phyloP scores from a whole-genome alignment of 2,797 vertebrate genomes.

The Iguana delicatissima region DNA sequence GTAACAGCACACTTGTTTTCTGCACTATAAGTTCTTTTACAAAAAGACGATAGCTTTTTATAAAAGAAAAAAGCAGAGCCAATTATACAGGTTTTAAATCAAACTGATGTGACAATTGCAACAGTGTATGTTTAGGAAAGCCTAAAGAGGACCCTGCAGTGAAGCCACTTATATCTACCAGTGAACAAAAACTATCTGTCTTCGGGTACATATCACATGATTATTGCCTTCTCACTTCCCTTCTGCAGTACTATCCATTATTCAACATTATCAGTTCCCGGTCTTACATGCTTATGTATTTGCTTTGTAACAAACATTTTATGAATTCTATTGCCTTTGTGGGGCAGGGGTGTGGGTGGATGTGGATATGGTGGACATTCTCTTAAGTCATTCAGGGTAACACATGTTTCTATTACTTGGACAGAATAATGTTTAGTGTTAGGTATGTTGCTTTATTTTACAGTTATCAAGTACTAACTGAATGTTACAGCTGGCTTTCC shows the following conservation, averaged over 20 bases:
- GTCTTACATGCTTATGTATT: not conserved
- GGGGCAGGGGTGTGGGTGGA: not conserved
- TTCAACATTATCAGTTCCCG: conserved; percentile 12
- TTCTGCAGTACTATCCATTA: conserved; percentile 2
- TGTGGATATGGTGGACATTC: not conserved
- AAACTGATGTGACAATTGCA: conserved; percentile 1
- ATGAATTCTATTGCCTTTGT: not conserved
- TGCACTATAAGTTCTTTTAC: conserved; percentile 18
- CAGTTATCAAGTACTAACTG: not conserved
- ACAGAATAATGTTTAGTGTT: not conserved
- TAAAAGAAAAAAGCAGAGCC: conserved; percentile 22
- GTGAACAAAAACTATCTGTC: conserved; percentile 9
- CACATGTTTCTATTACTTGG: not conserved
- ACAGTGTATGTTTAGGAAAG: conserved; percentile 62
- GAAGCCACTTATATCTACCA: conserved; percentile 22
- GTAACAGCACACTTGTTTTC: conserved; percentile 30
- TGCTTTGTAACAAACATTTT: not conserved
- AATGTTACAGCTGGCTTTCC: not conserved
- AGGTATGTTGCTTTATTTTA: not conserved
- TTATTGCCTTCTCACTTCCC: not conserved
- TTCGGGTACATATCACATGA: not conserved
- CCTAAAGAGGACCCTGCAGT: conserved; percentile 49
- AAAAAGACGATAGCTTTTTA: conserved; percentile 11
- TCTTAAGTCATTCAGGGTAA: conserved; percentile 12
- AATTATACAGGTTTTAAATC: conserved; percentile 24